Evolutionary conservation across 2,888 invertebrate genomes (phyloP).

Genomic region (Globia sparganii): DNA sequence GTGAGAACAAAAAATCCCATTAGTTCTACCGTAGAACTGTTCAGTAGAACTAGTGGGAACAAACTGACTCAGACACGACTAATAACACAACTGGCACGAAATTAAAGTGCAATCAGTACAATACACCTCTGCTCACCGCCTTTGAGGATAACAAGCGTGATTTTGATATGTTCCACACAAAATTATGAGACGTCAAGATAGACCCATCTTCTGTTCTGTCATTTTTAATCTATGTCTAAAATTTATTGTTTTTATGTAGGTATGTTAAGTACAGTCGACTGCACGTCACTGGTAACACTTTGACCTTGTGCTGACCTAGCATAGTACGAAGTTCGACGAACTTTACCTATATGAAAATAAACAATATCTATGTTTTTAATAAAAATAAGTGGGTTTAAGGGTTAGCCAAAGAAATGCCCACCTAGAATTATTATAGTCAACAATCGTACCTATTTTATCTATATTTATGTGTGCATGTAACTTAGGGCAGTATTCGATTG

Average conservation of each 20-base stretch:
- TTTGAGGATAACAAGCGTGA: neutral
- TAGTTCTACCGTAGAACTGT: too few species aligned
- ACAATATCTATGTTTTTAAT: constrained; percentile 8
- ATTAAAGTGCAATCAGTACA: neutral
- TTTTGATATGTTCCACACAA: neutral
- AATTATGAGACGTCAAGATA: neutral
- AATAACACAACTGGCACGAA: neutral
- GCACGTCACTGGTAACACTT: neutral
- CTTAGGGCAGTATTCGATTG: constrained; percentile 61
- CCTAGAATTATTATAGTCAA: constrained; percentile 61
- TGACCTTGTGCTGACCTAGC: neutral
- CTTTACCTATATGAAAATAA: neutral
- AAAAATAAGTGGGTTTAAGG: constrained; percentile 54
- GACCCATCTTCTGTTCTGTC: neutral
- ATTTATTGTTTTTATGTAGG: neutral
- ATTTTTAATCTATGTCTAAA: neutral
- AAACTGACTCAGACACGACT: too few species aligned
- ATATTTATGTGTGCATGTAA: constrained; percentile 53
- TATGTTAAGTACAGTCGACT: neutral
- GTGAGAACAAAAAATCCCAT: too few species aligned
- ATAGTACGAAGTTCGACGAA: neutral
- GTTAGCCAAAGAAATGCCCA: constrained; percentile 77
- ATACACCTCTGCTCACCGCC: neutral
- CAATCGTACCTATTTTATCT: constrained; percentile 47
- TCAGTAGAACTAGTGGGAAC: too few species aligned